phyloP scores from a whole-genome alignment of 2,113 vertebrate species.

The Istiophorus platypterus region DNA sequence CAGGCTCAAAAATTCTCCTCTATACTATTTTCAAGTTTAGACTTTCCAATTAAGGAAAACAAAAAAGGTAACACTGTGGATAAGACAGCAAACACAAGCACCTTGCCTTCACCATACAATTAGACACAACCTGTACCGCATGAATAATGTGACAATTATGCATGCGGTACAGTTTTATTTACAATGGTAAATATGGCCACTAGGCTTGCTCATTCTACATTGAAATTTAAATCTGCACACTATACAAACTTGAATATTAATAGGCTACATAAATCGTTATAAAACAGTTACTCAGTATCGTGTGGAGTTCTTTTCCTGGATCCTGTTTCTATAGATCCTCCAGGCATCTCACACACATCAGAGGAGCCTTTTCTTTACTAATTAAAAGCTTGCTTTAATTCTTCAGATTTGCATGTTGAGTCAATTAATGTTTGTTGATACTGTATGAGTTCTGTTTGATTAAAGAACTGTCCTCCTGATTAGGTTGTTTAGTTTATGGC shows the following conservation, averaged over 20 bases:
- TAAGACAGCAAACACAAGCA: background rate
- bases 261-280: conserved; percentile 66
- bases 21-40: background rate
- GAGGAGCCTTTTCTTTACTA: conserved; percentile 69
- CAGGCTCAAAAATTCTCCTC: background rate
- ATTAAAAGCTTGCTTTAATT: conserved; percentile 77
- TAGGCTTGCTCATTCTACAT: conserved; percentile 63
- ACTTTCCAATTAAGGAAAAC: background rate
- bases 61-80: conserved; percentile 13
- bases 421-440: conserved; percentile 74
- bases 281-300: conserved; percentile 60
- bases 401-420: conserved; percentile 73
- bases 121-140: conserved; percentile 9
- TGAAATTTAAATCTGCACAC: conserved; percentile 62
- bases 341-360: conserved; percentile 67
- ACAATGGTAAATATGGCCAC: conserved; percentile 76
- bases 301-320: conserved; percentile 53
- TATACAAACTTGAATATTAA: conserved; percentile 75
- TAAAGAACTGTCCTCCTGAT: conserved; percentile 50
- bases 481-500: conserved; percentile 36
- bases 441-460: conserved; percentile 61
- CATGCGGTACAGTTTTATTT: conserved; percentile 60
- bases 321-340: conserved; percentile 67
- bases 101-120: conserved; percentile 9
- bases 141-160: conserved; percentile 53